These are phyloP conservation scores for Sebastolobus alascanus DNA, from an alignment of 2,797 vertebrate species.

Conservation along the genomic window DNA sequence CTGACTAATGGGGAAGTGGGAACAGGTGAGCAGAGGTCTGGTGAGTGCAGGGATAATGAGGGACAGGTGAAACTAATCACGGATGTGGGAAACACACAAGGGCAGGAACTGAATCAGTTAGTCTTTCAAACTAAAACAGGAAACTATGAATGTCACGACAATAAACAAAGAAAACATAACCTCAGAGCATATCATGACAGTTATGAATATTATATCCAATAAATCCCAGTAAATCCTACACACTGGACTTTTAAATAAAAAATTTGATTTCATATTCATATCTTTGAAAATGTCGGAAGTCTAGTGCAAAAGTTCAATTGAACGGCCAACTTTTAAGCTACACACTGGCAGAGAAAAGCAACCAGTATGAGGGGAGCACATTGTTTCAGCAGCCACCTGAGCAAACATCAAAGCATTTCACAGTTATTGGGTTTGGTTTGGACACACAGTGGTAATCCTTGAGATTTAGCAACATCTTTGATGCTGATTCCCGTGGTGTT, in stretches of 20 bases:
- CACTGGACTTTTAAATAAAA: not conserved
- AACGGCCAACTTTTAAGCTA: conserved; percentile 1
- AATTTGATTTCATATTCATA: not conserved
- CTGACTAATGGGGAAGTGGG: no score
- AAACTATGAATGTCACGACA: no score
- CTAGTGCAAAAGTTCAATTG: conserved; percentile 15
- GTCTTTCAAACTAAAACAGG: no score
- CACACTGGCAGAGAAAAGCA: conserved; percentile 4
- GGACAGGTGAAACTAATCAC: no score
- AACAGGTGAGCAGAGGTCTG: no score
- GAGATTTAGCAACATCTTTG: conserved; percentile 56
- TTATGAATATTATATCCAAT: not conserved
- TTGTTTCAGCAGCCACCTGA: conserved; percentile 60
- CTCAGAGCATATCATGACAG: no score
- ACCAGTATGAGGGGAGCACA: conserved; percentile 9
- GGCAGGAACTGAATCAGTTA: no score
- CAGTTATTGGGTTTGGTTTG: conserved; percentile 46
- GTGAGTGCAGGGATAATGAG: no score
- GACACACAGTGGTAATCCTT: conserved; percentile 53
- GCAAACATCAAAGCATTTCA: conserved; percentile 56
- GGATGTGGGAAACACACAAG: no score
- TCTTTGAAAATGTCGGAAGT: not conserved
- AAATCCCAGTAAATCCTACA: not conserved
- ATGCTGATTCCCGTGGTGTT: conserved; percentile 44
- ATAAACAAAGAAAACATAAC: no score